Evolutionary conservation across 2,797 vertebrate species (phyloP).

Genomic region (Scolopax bukidnonensis): DNA sequence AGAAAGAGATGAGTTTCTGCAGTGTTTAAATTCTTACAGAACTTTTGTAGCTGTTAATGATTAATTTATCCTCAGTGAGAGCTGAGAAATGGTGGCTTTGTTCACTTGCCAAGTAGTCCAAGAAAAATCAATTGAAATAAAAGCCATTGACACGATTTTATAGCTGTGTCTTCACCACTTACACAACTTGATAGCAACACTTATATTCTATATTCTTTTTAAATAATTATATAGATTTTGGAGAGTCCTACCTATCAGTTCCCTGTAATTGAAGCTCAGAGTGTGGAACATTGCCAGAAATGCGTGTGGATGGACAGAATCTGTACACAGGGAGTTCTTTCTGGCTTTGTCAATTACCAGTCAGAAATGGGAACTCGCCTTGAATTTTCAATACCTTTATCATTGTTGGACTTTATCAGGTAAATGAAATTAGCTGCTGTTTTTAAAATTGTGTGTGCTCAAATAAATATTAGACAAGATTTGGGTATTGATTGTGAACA

Average conservation of each 20-base stretch:
- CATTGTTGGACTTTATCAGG: slow-evolving; percentile 92
- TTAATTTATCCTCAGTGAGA: not conserved
- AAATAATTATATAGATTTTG: slow-evolving; percentile 76
- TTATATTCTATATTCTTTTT: not conserved
- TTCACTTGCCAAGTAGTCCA: not conserved
- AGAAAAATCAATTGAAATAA: not conserved
- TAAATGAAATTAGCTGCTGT: slow-evolving; percentile 62
- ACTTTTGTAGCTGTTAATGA: not conserved
- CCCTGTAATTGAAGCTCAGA: slow-evolving; percentile 70
- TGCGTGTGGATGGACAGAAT: slow-evolving; percentile 81
- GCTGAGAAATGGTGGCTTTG: not conserved
- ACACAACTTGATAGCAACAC: not conserved
- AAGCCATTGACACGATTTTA: not conserved
- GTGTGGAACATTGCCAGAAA: slow-evolving; percentile 79
- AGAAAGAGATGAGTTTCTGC: not conserved
- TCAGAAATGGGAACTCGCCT: slow-evolving; percentile 64
- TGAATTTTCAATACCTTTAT: slow-evolving; percentile 84
- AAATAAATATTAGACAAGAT: not conserved
- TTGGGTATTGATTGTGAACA: not conserved
- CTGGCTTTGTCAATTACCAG: slow-evolving; percentile 79
- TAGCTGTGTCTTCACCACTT: not conserved
- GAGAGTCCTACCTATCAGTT: slow-evolving; percentile 74
- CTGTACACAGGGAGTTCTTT: slow-evolving; percentile 78
- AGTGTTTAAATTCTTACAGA: not conserved
- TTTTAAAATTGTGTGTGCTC: not conserved